Base-by-base conservation (phyloP, 2,888 invertebrate species). In the Synergus laeviventris region DNA sequence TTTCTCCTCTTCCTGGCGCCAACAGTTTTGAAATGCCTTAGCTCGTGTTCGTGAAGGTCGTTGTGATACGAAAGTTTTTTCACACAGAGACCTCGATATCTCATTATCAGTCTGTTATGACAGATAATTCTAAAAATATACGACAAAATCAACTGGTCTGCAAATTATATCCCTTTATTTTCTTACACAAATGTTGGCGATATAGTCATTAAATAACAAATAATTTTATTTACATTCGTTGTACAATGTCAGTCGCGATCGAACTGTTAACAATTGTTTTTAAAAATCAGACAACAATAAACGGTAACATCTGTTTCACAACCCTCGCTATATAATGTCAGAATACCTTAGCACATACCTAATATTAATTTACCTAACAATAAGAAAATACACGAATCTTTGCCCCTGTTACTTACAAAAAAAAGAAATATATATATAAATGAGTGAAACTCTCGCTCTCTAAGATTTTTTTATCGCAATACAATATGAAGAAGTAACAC, bases 261-360 rank as follows among this genome's bases (percentile, higher is more conserved):
- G 76, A 83, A 85, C 82, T 84, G 81, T 81, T 73, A 84, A 84
- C 83, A 82, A 83, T 60, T 76, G 81, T 79, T 49, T 75, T 78
- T 80, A 81, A 77, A 76, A 75, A 76, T 81, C 78, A 79, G 76
- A 76, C 78, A 83, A 84, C 80, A 79, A 78, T 82, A 81, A 81
- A 78, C 81, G 78, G 78, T 84, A 85, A 83, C 79, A 80, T 84
- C 77, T 83, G 81, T 78, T 83, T 86, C 86, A 86, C 86, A 86
- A 87, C 85, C 85, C 85, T 83, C 77, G 78, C 82, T 83, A 83
- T 79, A 79, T 83, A 80, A 81, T 81, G 81, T 82, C 81, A 83
- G 75, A 81, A 70, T 54, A 70, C 36, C 70, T 70, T 49, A 70
- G 70, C 49, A 70, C n/a, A 70, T 45, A 70, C 66, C 66, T 70